A percentile compares a stretch with the other conserved stretches of the same genome.
Evolutionary conservation across 2,113 vertebrate genomes (phyloP).

Genomic region (Alaudala cheleensis): DNA sequence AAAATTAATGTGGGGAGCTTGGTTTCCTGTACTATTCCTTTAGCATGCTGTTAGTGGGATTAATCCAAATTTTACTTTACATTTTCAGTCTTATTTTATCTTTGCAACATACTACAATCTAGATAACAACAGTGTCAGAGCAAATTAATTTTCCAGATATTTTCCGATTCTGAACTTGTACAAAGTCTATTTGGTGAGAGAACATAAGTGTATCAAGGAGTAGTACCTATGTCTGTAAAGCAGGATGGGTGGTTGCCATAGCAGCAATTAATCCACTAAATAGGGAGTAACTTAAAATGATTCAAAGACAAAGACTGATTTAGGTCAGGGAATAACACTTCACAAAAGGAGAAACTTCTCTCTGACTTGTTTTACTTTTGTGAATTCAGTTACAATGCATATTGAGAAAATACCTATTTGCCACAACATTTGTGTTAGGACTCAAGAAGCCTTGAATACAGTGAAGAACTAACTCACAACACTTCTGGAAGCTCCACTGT

Average conservation of each 20-base stretch:
- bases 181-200: conserved; percentile 34
- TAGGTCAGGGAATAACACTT: conserved; percentile 69
- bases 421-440: background rate
- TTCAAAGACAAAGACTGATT: conserved; percentile 77
- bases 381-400: conserved; percentile 22
- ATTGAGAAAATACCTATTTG: conserved; percentile 15
- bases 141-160: conserved; percentile 64
- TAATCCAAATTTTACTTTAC: conserved; percentile 16
- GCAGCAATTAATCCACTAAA: conserved; percentile 76
- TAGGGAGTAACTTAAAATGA: conserved; percentile 71
- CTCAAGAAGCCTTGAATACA: background rate
- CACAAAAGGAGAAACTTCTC: conserved; percentile 53
- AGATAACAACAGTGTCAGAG: conserved; percentile 45
- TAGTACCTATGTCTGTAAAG: conserved; percentile 54
- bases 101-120: conserved; percentile 29
- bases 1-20: background rate
- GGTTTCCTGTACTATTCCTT: background rate
- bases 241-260: conserved; percentile 72
- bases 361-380: conserved; percentile 61
- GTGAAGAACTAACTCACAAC: background rate
- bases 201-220: conserved; percentile 53
- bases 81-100: conserved; percentile 49
- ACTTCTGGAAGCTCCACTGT: background rate
- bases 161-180: conserved; percentile 65
- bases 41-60: background rate